Evolutionary conservation across 2,797 vertebrate genomes (phyloP), one percentile per base, ranked within the genome.

Genomic region (Sternotherus odoratus): DNA sequence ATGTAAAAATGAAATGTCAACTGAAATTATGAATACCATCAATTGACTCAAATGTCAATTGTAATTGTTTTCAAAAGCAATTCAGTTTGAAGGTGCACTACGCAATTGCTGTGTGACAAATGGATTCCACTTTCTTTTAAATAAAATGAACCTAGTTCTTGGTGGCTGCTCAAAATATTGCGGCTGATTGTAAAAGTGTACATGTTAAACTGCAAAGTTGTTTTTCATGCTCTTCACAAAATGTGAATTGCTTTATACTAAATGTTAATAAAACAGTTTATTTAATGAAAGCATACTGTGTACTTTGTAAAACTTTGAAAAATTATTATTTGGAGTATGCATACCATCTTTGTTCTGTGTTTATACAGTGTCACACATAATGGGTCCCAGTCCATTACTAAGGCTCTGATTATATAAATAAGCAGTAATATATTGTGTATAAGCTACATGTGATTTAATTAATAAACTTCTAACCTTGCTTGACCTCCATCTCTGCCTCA

Each of bases 31-130:
- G n/a, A 5, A 23, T 39, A 8, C 26, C 79, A 74, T 30, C 43
- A 80, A 39, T 81, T 91, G 53, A 2, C 39, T 69, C n/a, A 69
- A 69, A 69, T 69, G 63, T 69, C 63, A 39, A 36, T 39, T 39
- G 36, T 36, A 69, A 69, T 83, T 88, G 7, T 28, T 95, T 94
- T 83, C 69, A 90, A 93, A 46, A 85, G 90, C 54, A 77, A 30
- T 54, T 49, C 48, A 77, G 5, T 95, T 92, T 87, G 79, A 82
- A 92, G n/a, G 19, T 4, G 1, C 74, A 10, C 87, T 95, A 56
- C 2, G 1, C 77, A 83, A 90, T 93, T 95, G n/a, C 46, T 88
- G 60, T 87, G 28, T 85, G 49, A 82, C 33, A 92, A 86, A 26
- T 84, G 51, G 16, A 56, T 83, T 87, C 16, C 12, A 43, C 33